phyloP scores from a whole-genome alignment of 2,797 vertebrate species.

The Triplophysa yarkandensis region DNA sequence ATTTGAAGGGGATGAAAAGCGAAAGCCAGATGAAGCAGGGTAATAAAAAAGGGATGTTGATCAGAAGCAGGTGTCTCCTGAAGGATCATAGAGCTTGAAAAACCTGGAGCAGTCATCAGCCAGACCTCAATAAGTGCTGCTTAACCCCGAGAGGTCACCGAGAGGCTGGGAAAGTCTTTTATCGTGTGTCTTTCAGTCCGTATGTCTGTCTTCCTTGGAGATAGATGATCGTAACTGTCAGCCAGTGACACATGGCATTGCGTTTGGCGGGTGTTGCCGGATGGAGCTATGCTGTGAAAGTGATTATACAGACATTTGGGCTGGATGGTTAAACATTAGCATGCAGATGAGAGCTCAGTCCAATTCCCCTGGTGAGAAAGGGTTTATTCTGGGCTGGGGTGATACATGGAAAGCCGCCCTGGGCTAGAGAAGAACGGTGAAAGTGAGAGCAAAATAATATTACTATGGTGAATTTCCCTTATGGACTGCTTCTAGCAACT shows the following conservation, averaged over 20 bases:
- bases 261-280: slow-evolving; percentile 54
- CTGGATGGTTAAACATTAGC: slow-evolving; percentile 64
- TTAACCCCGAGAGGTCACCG: slow-evolving; percentile 45
- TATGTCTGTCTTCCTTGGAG: slow-evolving; percentile 44
- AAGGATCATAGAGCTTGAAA: slow-evolving; percentile 36
- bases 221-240: slow-evolving; percentile 55
- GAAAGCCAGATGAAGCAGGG: slow-evolving; percentile 43
- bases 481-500: not conserved
- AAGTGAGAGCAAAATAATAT: slow-evolving; percentile 62
- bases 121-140: slow-evolving; percentile 42
- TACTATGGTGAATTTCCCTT: slow-evolving; percentile 12
- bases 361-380: slow-evolving; percentile 62
- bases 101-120: slow-evolving; percentile 56
- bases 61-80: slow-evolving; percentile 53
- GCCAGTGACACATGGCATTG: slow-evolving; percentile 57
- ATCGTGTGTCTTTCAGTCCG: slow-evolving; percentile 47
- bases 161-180: slow-evolving; percentile 20
- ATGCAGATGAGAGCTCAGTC: slow-evolving; percentile 72
- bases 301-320: slow-evolving; percentile 65
- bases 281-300: slow-evolving; percentile 58
- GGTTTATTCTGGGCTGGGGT: slow-evolving; percentile 65
- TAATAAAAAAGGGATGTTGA: slow-evolving; percentile 29
- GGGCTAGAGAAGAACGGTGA: slow-evolving; percentile 64
- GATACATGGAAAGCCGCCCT: slow-evolving; percentile 67
- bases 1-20: slow-evolving; percentile 31